These are phyloP conservation scores for Monochamus alternatus DNA, from an alignment of 2,888 invertebrate species.

Conservation along the genomic window DNA sequence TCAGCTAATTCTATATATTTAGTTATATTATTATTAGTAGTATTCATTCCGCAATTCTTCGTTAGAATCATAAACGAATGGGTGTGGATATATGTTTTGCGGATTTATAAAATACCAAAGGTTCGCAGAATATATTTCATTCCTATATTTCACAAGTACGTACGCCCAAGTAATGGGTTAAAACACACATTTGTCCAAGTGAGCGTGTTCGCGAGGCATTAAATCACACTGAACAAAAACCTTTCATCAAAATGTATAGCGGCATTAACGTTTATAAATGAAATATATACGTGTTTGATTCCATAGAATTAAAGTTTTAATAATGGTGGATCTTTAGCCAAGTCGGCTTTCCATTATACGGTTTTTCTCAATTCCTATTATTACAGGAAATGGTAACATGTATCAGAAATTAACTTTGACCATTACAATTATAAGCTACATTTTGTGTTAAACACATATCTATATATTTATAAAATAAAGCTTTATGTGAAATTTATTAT, in stretches of 20 bases:
- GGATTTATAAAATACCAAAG: too few species aligned
- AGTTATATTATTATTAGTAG: too few species aligned
- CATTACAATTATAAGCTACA: too few species aligned
- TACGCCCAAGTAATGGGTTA: constrained; percentile 16
- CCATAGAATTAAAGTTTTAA: constrained; percentile 2
- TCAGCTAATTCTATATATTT: too few species aligned
- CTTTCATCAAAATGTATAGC: constrained; percentile 24
- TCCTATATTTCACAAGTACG: constrained; percentile 8
- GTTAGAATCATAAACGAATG: too few species aligned
- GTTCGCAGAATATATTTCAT: neutral
- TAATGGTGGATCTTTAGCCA: neutral
- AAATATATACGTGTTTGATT: constrained; percentile 18
- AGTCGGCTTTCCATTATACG: neutral
- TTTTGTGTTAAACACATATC: too few species aligned
- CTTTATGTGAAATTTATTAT: too few species aligned
- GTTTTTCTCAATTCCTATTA: neutral
- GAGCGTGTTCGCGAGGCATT: constrained; percentile 24
- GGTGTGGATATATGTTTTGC: too few species aligned
- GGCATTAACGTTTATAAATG: constrained; percentile 24
- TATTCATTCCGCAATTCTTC: too few species aligned
- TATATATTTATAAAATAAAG: too few species aligned
- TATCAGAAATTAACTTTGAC: too few species aligned
- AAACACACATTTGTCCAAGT: constrained; percentile 14
- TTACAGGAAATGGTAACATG: too few species aligned
- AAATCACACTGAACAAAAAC: constrained; percentile 18